phyloP scores from a whole-genome alignment of 2,113 vertebrate species.

The Petromus typicus region DNA sequence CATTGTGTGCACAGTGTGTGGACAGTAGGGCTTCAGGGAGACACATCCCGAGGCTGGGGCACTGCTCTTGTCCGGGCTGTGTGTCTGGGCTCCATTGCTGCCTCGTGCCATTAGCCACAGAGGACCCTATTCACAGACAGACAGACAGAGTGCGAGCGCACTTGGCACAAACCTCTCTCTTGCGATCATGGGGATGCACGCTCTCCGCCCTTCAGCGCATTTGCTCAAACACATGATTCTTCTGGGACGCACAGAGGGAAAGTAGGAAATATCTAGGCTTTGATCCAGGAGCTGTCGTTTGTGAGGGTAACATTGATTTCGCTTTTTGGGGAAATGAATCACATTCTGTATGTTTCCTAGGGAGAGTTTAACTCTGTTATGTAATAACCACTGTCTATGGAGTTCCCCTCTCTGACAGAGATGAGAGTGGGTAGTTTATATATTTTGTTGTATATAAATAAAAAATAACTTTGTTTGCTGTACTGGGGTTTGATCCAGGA shows the following conservation, averaged over 20 bases:
- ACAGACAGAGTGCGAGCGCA: not conserved
- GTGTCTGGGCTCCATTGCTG: not conserved
- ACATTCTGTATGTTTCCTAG: not conserved
- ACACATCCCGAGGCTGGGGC: accelerated
- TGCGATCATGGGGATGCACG: not conserved
- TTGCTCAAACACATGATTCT: not conserved
- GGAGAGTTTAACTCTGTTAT: not conserved
- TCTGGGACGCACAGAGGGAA: not conserved
- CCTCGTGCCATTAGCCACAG: not conserved
- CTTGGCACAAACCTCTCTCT: too few relatives aligned
- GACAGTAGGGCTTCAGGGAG: not conserved
- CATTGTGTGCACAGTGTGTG: accelerated
- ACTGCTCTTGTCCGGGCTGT: not conserved
- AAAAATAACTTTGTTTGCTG: too few relatives aligned
- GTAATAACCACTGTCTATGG: not conserved
- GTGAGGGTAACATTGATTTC: not conserved
- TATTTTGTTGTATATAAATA: too few relatives aligned
- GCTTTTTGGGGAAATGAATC: not conserved
- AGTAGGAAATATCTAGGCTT: not conserved
- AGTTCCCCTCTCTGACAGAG: not conserved
- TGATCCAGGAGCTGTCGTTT: not conserved
- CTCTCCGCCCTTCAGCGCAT: not conserved
- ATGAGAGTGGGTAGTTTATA: not conserved
- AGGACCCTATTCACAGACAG: not conserved
- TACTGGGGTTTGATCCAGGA: too few relatives aligned